Base-by-base conservation (phyloP, 2,113 vertebrate genomes). In the Prolemur simus region DNA sequence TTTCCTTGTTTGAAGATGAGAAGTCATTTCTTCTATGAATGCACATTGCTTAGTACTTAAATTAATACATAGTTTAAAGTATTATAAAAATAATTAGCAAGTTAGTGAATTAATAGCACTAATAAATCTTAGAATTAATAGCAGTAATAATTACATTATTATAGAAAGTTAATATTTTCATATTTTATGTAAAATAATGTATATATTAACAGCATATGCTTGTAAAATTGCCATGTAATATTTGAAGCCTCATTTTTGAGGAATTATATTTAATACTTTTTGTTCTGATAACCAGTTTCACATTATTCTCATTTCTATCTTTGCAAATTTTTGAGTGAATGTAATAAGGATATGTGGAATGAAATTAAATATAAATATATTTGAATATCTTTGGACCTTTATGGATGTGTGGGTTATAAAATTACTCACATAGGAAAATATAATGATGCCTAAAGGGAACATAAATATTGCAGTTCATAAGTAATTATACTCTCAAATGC, bases 381-480 rank as follows among this genome's bases (percentile, higher is more conserved):
- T 29, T 54, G 39, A 77, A 78, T 87, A n/a, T 80, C 60, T 82
- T 95, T 66, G 27, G 5, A 63, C 34, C 47, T 83, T 90, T 60
- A 15, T 39, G 47, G 20, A 95, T 54, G 2, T 17, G 52, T 18
- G 20, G 11, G 10, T 91, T 80, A 80, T 60, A 84, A 91, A 87
- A 73, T 85, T 93, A 69, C 47, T 78, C 76, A 94, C 29, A 49
- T 21, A 56, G 47, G 56, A 84, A 90, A 93, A 80, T 10, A 78
- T n/a, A 95, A 47, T 42, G 42, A 39, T 95, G 49, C 69, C 82
- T 52, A 69, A 76, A 80, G 49, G 80, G 56, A 84, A 42, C 77
- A 93, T 93, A 71, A 96, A 96, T 93, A 88, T 85, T 96, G 39
- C 23, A 93, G 25, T 45, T 78, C 52, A 58, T 87, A 92, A 86